Evolutionary conservation across 2,888 invertebrate species (phyloP).

Genomic region (Disparrhopalites patrizii): DNA sequence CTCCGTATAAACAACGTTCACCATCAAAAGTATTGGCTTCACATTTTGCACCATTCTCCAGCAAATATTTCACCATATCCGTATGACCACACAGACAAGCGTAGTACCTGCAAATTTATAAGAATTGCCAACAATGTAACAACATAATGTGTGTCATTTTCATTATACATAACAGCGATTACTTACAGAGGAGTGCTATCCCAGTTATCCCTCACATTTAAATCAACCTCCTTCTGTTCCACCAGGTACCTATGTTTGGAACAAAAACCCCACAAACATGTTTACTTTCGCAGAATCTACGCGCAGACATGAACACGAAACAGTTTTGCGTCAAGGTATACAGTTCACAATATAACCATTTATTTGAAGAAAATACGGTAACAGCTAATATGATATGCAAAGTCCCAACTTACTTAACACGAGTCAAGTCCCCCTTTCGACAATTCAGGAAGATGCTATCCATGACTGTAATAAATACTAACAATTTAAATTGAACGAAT

Average conservation of each 20-base stretch:
- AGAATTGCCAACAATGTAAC: too few species aligned
- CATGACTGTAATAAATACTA: too few species aligned
- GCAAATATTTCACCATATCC: slow-evolving; percentile 54
- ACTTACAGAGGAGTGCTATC: slow-evolving; percentile 57
- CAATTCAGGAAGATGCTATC: slow-evolving; percentile 47
- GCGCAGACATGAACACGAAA: too few species aligned
- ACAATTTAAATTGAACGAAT: too few species aligned
- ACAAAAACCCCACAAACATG: too few species aligned
- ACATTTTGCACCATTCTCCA: slow-evolving; percentile 55
- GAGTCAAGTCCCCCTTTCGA: slow-evolving; percentile 46
- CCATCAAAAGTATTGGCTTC: slow-evolving; percentile 58
- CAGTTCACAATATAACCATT: too few species aligned
- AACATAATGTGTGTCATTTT: too few species aligned
- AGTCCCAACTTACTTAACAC: slow-evolving; percentile 42
- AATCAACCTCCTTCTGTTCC: slow-evolving; percentile 54
- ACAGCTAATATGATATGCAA: background rate
- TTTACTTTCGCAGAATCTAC: too few species aligned
- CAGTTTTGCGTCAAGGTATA: too few species aligned
- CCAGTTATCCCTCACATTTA: slow-evolving; percentile 56
- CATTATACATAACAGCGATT: background rate
- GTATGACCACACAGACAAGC: slow-evolving; percentile 57
- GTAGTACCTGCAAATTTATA: slow-evolving; percentile 52
- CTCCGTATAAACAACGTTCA: slow-evolving; percentile 57
- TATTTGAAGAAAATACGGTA: too few species aligned
- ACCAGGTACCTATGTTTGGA: slow-evolving; percentile 53